A percentile compares a stretch with the other conserved stretches of the same genome.
Conservation (phyloP, 1,140 invertebrate species). For the Sarcophaga bullata region DNA sequence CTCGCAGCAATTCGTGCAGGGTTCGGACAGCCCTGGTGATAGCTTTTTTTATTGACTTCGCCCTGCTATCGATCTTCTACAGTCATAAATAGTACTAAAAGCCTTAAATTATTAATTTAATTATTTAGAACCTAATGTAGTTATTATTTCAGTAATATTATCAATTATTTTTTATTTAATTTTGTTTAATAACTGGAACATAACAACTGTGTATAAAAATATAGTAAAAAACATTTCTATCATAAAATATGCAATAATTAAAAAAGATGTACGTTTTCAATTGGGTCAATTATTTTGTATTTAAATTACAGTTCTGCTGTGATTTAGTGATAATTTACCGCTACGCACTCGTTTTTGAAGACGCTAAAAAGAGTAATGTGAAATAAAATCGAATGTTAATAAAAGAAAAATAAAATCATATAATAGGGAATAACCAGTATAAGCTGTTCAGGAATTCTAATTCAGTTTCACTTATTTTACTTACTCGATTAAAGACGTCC, state of each 20-base stretch:
- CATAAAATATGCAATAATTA: not conserved
- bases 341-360: slow-evolving; percentile 55
- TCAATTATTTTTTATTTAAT: not conserved
- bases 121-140: too few relatives aligned
- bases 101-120: too few relatives aligned
- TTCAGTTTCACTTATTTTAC: slow-evolving; percentile 10
- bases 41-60: too few relatives aligned
- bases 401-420: not conserved
- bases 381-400: slow-evolving; percentile 2
- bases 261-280: not conserved
- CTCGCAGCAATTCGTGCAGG: too few relatives aligned
- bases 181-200: not conserved
- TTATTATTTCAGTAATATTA: too few relatives aligned
- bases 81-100: too few relatives aligned
- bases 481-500: slow-evolving; percentile 60
- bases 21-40: too few relatives aligned
- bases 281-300: not conserved
- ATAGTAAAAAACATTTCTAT: not conserved
- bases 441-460: too few relatives aligned
- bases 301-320: slow-evolving; percentile 59
- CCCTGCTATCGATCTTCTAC: too few relatives aligned
- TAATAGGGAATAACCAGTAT: too few relatives aligned
- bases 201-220: not conserved
- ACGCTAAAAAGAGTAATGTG: slow-evolving; percentile 49
- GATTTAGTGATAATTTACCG: slow-evolving; percentile 58